Percentiles rank a stretch among this genome's conserved stretches.
These are phyloP conservation scores for Polylopha cassiicola DNA, from an alignment of 2,888 invertebrate species.

Conservation along the genomic window DNA sequence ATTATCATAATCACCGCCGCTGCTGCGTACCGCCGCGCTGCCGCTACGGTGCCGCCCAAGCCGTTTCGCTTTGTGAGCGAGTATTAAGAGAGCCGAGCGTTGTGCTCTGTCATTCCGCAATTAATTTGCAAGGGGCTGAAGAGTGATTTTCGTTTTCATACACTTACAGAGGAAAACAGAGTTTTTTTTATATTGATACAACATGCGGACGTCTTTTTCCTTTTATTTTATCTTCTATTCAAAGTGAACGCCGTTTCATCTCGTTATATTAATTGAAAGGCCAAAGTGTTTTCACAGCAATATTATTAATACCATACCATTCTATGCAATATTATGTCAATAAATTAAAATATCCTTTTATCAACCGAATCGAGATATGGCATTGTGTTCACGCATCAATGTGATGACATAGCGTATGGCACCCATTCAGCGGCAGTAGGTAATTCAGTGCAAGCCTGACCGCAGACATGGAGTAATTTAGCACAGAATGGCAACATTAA, in stretches of 20 bases:
- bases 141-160: constrained; percentile 45
- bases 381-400: constrained; percentile 26
- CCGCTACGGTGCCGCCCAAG: constrained; percentile 64
- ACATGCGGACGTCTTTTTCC: too few relatives aligned
- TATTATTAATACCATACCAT: too few relatives aligned
- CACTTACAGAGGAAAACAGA: constrained; percentile 12
- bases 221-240: too few relatives aligned
- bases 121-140: constrained; percentile 66
- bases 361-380: constrained; percentile 4
- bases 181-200: too few relatives aligned
- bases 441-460: constrained; percentile 65
- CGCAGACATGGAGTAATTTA: constrained; percentile 64
- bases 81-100: constrained; percentile 68
- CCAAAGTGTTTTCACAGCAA: too few relatives aligned
- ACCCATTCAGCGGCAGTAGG: constrained; percentile 47
- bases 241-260: too few relatives aligned
- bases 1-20: constrained; percentile 75
- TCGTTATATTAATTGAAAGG: too few relatives aligned
- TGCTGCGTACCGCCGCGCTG: constrained; percentile 39
- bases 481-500: constrained; percentile 66
- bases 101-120: constrained; percentile 72
- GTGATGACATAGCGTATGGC: constrained; percentile 49
- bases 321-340: too few relatives aligned
- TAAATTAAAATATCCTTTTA: neutral
- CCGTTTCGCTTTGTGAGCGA: constrained; percentile 72